Percentiles rank a stretch among this genome's conserved stretches.
Evolutionary conservation across 2,113 vertebrate species (phyloP).

Genomic region (Apistogramma diplotaenia): DNA sequence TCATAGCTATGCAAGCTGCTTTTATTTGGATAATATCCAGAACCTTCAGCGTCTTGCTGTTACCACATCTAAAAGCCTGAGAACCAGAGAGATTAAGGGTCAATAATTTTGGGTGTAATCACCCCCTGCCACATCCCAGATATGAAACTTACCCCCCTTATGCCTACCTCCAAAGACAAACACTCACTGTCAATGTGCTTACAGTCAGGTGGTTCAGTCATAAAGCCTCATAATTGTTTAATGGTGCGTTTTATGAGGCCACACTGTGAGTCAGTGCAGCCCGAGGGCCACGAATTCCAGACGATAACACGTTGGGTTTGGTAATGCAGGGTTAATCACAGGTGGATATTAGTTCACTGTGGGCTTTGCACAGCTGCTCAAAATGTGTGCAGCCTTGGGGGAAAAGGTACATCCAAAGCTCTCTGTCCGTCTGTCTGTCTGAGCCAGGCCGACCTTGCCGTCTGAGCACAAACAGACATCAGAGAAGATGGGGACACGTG

Average conservation of each 20-base stretch:
- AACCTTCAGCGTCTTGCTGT: not conserved
- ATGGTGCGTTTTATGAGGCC: slow-evolving; percentile 75
- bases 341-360: slow-evolving; percentile 58
- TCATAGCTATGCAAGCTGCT: slow-evolving; percentile 4
- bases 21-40: slow-evolving; percentile 19
- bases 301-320: slow-evolving; percentile 48
- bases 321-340: slow-evolving; percentile 71
- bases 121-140: not conserved
- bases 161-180: slow-evolving; percentile 39
- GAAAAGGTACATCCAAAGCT: slow-evolving; percentile 15
- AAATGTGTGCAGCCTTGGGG: slow-evolving; percentile 32
- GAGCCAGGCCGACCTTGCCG: slow-evolving; percentile 43
- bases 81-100: slow-evolving; percentile 20
- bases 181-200: slow-evolving; percentile 26
- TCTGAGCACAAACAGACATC: slow-evolving; percentile 27
- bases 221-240: slow-evolving; percentile 74
- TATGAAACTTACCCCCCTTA: not conserved
- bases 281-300: slow-evolving; percentile 56
- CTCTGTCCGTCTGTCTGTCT: not conserved
- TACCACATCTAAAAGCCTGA: not conserved
- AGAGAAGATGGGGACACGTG: slow-evolving; percentile 24
- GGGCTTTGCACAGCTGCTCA: slow-evolving; percentile 39
- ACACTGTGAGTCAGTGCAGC: slow-evolving; percentile 60
- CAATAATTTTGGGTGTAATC: slow-evolving; percentile 24
- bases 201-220: slow-evolving; percentile 47